Percentiles rank a stretch among this genome's conserved stretches.
Conservation (phyloP, 2,797 vertebrate genomes). For the Characodon lateralis region DNA sequence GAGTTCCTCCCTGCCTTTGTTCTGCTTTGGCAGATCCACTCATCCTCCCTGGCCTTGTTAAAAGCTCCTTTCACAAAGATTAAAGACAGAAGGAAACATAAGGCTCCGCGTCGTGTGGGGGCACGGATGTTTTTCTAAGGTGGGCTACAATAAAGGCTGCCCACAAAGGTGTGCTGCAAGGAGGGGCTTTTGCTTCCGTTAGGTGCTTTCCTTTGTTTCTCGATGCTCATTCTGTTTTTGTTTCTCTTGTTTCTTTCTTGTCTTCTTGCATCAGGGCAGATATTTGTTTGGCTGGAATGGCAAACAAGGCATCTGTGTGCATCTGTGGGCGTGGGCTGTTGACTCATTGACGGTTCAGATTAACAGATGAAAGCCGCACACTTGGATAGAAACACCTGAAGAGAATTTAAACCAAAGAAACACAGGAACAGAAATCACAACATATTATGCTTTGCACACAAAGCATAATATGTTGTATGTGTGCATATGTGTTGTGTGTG, state of each 20-base stretch:
- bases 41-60: slow-evolving; percentile 69
- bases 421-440: not conserved
- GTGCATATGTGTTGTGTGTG: no score
- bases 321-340: slow-evolving; percentile 25
- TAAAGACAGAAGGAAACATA: slow-evolving; percentile 77
- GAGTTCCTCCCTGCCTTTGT: slow-evolving; percentile 81
- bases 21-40: slow-evolving; percentile 73
- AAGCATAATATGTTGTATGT: slow-evolving; percentile 7
- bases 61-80: slow-evolving; percentile 81
- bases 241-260: slow-evolving; percentile 38
- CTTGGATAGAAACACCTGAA: slow-evolving; percentile 13
- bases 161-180: slow-evolving; percentile 65
- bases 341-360: slow-evolving; percentile 29
- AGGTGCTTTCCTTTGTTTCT: slow-evolving; percentile 55
- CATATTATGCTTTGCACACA: slow-evolving; percentile 22
- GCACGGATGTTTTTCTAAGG: slow-evolving; percentile 84
- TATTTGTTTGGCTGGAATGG: slow-evolving; percentile 46
- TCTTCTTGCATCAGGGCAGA: slow-evolving; percentile 37
- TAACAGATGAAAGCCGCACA: slow-evolving; percentile 17
- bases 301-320: slow-evolving; percentile 34
- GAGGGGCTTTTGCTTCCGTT: slow-evolving; percentile 48
- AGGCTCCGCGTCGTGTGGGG: slow-evolving; percentile 75
- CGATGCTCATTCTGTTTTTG: slow-evolving; percentile 35
- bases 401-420: not conserved
- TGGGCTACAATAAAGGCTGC: slow-evolving; percentile 70